A percentile compares a stretch with the other conserved stretches of the same genome.
These are phyloP conservation scores for Pogonocichla stellata DNA, from an alignment of 2,113 vertebrate genomes.

Conservation along the genomic window DNA sequence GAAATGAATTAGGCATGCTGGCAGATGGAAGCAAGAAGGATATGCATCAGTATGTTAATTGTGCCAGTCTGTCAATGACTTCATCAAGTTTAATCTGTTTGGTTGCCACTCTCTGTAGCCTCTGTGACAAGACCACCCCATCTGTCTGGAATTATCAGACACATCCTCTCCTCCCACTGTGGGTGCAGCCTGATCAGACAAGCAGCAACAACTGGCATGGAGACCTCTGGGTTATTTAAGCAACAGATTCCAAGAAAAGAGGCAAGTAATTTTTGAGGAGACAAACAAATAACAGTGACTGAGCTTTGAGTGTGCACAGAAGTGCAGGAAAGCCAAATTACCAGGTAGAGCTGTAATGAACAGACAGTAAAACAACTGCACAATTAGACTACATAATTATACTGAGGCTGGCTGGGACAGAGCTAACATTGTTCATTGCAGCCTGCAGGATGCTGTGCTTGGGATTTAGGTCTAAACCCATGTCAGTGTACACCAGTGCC, in stretches of 20 bases:
- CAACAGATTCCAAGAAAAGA: background rate
- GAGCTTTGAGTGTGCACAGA: background rate
- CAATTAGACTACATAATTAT: background rate
- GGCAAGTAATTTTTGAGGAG: background rate
- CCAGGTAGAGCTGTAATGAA: background rate
- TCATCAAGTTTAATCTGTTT: constrained; percentile 50
- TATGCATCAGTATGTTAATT: constrained; percentile 45
- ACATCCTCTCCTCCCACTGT: background rate
- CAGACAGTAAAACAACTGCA: background rate
- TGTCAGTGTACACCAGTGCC: background rate
- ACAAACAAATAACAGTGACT: background rate
- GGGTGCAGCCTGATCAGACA: background rate
- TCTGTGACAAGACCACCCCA: constrained; percentile 31
- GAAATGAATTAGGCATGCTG: constrained; percentile 1
- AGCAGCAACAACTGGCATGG: background rate
- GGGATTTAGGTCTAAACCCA: background rate
- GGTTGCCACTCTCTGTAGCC: background rate
- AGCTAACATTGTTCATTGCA: background rate
- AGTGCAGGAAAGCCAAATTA: background rate
- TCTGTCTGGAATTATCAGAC: constrained; percentile 24
- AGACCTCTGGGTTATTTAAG: background rate
- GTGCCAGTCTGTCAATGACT: constrained; percentile 22
- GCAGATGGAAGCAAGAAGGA: constrained; percentile 46
- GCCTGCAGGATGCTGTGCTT: background rate
- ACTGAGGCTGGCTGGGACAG: background rate